Percentiles rank a stretch among this genome's conserved stretches.
phyloP scores from a whole-genome alignment of 2,888 invertebrate species.

The Nasonia oneida region DNA sequence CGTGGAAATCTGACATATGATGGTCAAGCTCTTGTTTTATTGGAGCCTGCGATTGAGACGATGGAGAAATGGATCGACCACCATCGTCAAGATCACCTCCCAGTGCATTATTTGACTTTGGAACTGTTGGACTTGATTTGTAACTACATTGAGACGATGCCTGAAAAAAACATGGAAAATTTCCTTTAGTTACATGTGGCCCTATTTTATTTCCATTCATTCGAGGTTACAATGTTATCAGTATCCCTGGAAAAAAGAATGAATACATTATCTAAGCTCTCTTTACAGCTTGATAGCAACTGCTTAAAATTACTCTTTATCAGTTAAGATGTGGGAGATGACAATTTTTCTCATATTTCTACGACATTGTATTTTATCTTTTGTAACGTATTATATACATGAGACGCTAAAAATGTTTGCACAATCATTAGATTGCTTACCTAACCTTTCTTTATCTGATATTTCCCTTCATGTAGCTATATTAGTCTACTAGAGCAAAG shows the following conservation, averaged over 20 bases:
- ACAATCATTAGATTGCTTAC: conserved; percentile 41
- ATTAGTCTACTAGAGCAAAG: neutral
- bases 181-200: conserved; percentile 34
- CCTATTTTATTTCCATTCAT: conserved; percentile 24
- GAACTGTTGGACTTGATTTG: conserved; percentile 83
- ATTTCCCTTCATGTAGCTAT: conserved; percentile 1
- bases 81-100: conserved; percentile 81
- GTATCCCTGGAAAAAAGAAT: conserved; percentile 34
- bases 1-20: conserved; percentile 79
- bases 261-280: conserved; percentile 61
- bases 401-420: conserved; percentile 26
- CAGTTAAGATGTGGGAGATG: conserved; percentile 42
- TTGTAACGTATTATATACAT: conserved; percentile 36
- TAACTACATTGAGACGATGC: conserved; percentile 84
- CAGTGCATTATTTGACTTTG: conserved; percentile 84
- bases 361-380: conserved; percentile 52
- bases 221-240: conserved; percentile 40
- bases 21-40: conserved; percentile 85
- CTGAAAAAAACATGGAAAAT: conserved; percentile 75
- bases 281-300: conserved; percentile 49
- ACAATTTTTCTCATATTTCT: conserved; percentile 27
- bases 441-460: conserved; percentile 55
- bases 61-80: conserved; percentile 81
- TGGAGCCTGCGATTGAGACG: conserved; percentile 80
- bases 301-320: conserved; percentile 52